phyloP scores from a whole-genome alignment of 2,113 vertebrate genomes.

The Falco punctatus region DNA sequence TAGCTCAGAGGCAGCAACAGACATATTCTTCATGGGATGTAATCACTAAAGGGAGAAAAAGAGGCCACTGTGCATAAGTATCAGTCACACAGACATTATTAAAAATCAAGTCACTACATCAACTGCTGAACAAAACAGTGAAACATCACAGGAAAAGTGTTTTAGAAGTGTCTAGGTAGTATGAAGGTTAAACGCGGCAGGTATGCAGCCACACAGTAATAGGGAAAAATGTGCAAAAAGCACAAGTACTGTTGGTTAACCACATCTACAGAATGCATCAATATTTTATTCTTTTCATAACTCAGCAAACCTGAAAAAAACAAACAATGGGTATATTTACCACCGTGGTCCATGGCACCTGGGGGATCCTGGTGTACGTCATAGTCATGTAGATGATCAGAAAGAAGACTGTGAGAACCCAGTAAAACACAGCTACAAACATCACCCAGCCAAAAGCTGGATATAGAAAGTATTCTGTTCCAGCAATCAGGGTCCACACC shows the following conservation, averaged over 20 bases:
- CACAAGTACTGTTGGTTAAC: neutral
- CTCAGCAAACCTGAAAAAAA: neutral
- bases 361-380: constrained; percentile 84
- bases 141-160: neutral
- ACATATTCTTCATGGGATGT: neutral
- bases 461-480: constrained; percentile 87
- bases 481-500: constrained; percentile 92
- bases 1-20: constrained; percentile 15
- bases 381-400: constrained; percentile 88
- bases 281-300: neutral
- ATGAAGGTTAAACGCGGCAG: neutral
- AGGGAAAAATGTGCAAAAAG: neutral
- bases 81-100: neutral
- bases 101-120: constrained; percentile 18
- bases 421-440: constrained; percentile 90
- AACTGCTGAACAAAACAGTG: neutral
- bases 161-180: neutral
- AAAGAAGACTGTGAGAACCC: constrained; percentile 88
- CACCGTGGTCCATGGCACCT: constrained; percentile 88
- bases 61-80: neutral
- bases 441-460: constrained; percentile 91
- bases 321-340: constrained; percentile 72
- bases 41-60: neutral
- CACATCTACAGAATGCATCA: neutral
- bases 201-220: neutral